phyloP scores from a whole-genome alignment of 2,888 invertebrate genomes.

The Melangyna quadrimaculata region DNA sequence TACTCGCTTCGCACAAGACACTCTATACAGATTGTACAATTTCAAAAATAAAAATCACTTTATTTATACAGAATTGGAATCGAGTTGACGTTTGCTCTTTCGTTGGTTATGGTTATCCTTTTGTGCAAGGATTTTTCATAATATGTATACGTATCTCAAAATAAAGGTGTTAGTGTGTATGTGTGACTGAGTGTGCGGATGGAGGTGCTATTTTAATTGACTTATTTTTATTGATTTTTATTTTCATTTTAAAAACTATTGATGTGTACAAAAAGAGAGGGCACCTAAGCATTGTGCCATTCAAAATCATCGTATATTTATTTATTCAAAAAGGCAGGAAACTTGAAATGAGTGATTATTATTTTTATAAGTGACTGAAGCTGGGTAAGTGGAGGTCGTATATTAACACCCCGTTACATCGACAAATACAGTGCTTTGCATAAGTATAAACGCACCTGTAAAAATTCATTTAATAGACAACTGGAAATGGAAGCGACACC shows the following conservation, averaged over 20 bases:
- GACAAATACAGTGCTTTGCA: neutral
- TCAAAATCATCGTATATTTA: neutral
- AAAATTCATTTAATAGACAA: neutral
- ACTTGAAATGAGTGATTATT: slow-evolving; percentile 8
- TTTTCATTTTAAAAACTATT: neutral
- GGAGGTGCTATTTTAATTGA: slow-evolving; percentile 21
- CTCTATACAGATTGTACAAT: slow-evolving; percentile 9
- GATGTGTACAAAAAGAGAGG: neutral
- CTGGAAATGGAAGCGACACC: no score
- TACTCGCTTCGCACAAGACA: slow-evolving; percentile 20
- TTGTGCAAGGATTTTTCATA: neutral
- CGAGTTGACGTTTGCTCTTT: slow-evolving; percentile 52
- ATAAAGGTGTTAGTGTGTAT: neutral
- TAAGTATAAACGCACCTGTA: neutral
- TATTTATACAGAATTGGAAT: slow-evolving; percentile 47
- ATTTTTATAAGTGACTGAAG: neutral
- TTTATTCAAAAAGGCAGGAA: neutral
- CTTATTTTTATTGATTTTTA: slow-evolving; percentile 22
- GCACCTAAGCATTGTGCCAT: slow-evolving; percentile 17
- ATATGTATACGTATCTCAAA: no score
- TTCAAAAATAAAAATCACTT: slow-evolving; percentile 10
- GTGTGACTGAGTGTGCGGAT: neutral
- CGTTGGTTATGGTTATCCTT: slow-evolving; percentile 38
- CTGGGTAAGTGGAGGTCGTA: neutral
- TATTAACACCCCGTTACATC: neutral